phyloP scores from a whole-genome alignment of 2,888 invertebrate species.

The Parnassius glacialis region DNA sequence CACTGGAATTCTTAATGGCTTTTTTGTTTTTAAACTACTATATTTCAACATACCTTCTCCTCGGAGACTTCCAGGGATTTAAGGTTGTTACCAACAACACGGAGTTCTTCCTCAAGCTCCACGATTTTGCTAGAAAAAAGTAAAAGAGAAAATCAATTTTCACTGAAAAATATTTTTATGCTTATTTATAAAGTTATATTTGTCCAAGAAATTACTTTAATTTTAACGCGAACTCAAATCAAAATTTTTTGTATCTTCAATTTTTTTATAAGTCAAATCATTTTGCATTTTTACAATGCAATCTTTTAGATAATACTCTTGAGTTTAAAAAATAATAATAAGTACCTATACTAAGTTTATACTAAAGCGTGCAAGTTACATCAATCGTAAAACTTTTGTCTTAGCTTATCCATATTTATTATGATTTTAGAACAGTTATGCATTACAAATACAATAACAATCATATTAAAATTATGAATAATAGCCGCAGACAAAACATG shows the following conservation, averaged over 20 bases:
- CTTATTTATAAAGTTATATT: neutral
- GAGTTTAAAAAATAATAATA: neutral
- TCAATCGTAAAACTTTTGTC: neutral
- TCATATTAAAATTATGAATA: too few species aligned
- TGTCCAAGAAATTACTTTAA: too few species aligned
- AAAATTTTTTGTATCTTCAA: too few species aligned
- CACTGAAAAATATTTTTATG: slow-evolving; percentile 38
- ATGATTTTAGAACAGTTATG: neutral
- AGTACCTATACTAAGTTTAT: neutral
- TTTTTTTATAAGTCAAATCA: too few species aligned
- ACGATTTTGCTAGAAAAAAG: slow-evolving; percentile 94
- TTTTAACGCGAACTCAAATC: too few species aligned
- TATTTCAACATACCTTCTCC: slow-evolving; percentile 91
- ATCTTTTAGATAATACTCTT: neutral
- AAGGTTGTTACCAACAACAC: slow-evolving; percentile 99
- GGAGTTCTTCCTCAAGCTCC: slow-evolving; percentile 99
- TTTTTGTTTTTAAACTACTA: too few species aligned
- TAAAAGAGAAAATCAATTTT: slow-evolving; percentile 55
- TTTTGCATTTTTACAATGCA: neutral
- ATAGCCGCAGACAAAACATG: slow-evolving; percentile 5
- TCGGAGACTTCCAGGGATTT: slow-evolving; percentile 99
- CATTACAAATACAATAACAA: too few species aligned
- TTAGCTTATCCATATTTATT: neutral
- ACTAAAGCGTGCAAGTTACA: slow-evolving; percentile 10
- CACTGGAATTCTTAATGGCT: too few species aligned